These are phyloP conservation scores for Polypedilum pembai DNA, from an alignment of 1,140 invertebrate genomes.

Conservation along the genomic window DNA sequence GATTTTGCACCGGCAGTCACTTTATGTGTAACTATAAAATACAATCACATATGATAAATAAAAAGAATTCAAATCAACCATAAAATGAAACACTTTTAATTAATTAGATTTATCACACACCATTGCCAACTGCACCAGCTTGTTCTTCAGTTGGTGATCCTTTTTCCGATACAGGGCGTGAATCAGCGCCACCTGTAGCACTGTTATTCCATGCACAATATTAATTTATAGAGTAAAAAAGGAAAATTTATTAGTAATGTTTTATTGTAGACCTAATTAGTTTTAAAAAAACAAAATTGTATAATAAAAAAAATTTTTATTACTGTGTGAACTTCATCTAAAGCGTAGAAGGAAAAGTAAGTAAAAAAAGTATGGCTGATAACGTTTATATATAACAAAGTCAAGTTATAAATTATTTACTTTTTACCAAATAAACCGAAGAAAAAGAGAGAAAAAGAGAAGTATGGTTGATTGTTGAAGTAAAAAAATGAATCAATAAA, in stretches of 20 bases:
- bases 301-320: not conserved
- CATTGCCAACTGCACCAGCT: slow-evolving; percentile 67
- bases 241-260: not conserved
- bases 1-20: slow-evolving; percentile 84
- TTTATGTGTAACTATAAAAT: slow-evolving; percentile 72
- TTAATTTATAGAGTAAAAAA: not conserved
- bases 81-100: too few relatives aligned
- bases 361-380: slow-evolving; percentile 15
- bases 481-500: too few relatives aligned
- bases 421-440: too few relatives aligned
- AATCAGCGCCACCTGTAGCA: slow-evolving; percentile 78
- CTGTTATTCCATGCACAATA: slow-evolving; percentile 44
- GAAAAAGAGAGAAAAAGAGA: too few relatives aligned
- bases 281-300: not conserved
- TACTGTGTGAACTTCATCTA: not conserved
- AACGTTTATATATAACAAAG: slow-evolving; percentile 23
- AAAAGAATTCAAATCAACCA: too few relatives aligned
- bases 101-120: slow-evolving; percentile 47
- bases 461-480: too few relatives aligned
- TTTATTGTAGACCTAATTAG: not conserved
- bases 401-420: too few relatives aligned
- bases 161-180: slow-evolving; percentile 62
- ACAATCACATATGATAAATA: slow-evolving; percentile 15
- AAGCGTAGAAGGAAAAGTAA: slow-evolving; percentile 21
- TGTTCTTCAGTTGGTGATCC: slow-evolving; percentile 72